Evolutionary conservation across 2,113 vertebrate genomes (phyloP), one percentile per base, ranked within the genome.

Genomic region (Zosterops lateralis): DNA sequence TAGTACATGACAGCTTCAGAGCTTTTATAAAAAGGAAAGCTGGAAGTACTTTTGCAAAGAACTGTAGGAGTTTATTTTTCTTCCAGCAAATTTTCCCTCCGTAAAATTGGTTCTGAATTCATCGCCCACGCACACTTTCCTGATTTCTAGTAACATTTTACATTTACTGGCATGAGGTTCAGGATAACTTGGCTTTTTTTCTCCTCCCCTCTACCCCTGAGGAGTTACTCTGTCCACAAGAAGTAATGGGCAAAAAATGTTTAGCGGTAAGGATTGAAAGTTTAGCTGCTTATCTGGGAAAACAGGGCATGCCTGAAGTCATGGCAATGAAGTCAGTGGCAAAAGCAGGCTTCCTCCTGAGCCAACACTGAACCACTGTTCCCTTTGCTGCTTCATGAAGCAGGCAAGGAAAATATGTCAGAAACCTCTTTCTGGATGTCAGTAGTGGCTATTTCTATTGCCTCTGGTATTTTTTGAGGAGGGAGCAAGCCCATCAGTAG

Each of bases 231-330:
- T 61, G 62, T 79, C 70, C 91, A 91, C 68, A 40, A 67, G 58
- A 80, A 57, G 51, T 38, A 84, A 80, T 7, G 44, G 76, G 38
- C 44, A 88, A 80, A 90, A 90, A 90, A 71, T 20, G 10, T 72
- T 87, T 40, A 82, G 66, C 61, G 47, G 57, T 0, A 3, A 71
- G 73, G 70, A 93, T 15, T 92, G 82, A 9, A 94, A 85, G 74
- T 95, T 91, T 85, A 92, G 89, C 93, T 85, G 64, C 94, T 96
- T 95, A 95, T 96, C 91, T 94, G 26, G 53, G 72, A 96, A 90
- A 90, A 48, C 83, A 94, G 87, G 96, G 81, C 92, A 93, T 29
- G 79, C 85, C 92, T 93, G 84, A 75, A 93, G 93, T 40, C 78
- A 80, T 40, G 89, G 88, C 61, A 77, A 12, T 73, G 66, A 76